Evolutionary conservation across 2,797 vertebrate species (phyloP).

Genomic region (Dendrocincla tyrannina): DNA sequence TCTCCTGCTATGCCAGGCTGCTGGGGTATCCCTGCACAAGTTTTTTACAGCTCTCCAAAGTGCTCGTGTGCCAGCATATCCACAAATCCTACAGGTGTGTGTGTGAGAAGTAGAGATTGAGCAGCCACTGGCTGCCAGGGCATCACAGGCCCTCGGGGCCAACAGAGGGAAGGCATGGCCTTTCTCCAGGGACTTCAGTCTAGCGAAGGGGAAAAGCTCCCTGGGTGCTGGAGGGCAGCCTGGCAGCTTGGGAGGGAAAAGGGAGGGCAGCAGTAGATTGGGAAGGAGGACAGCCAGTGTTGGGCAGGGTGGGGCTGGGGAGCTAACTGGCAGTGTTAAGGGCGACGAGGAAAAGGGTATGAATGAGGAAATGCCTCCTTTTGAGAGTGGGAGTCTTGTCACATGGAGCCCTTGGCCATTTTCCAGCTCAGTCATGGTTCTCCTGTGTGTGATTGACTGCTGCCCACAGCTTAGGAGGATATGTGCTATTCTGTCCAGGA

Average conservation of each 20-base stretch:
- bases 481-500: neutral
- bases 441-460: neutral
- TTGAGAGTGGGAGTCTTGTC: neutral
- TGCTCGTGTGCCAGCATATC: neutral
- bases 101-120: neutral
- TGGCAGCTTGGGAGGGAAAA: neutral
- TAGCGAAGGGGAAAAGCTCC: neutral
- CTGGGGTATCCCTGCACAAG: neutral
- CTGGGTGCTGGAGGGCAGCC: neutral
- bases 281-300: neutral
- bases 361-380: neutral
- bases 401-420: neutral
- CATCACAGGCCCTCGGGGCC: neutral
- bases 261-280: neutral
- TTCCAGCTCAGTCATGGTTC: neutral
- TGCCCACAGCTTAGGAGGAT: rapidly evolving
- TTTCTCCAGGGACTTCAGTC: neutral
- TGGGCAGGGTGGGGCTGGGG: neutral
- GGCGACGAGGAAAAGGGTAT: neutral
- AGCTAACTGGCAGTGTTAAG: neutral
- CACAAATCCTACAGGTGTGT: neutral
- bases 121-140: neutral
- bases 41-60: neutral
- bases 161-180: neutral
- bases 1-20: neutral